Evolutionary conservation across 2,797 vertebrate genomes (phyloP), one percentile per base, ranked within the genome.

Genomic region (Molossus molossus): DNA sequence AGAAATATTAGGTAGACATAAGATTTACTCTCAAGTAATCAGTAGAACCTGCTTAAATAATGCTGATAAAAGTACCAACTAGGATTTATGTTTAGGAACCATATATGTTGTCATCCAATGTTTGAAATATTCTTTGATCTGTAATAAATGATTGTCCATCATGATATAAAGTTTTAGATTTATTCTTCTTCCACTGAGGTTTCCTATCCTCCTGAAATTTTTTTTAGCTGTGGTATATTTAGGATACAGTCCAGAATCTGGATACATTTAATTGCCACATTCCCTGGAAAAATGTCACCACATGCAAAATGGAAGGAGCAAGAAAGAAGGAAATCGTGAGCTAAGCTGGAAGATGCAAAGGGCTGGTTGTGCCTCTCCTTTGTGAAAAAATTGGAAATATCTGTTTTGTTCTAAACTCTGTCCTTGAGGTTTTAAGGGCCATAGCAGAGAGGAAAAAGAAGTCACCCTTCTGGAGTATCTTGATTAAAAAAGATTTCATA

Each of bases 71-170:
- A 55, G 21, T 62, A 17, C 53, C 50, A 33, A n/a, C 12, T 60
- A 80, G 37, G 67, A 84, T 65, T 85, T 82, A 57, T 79, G 50
- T 62, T 95, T 87, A 70, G 5, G 40, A 50, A 15, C 18, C 90
- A 60, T 65, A 70, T 73, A 69, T 70, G 25, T 23, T 53, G 15
- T 75, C 29, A 48, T 53, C 23, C 14, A 57, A 9, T 62, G 9
- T 92, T 67, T 87, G 69, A 90, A 83, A 69, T 87, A 37, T 53
- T 90, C 65, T 88, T 94, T 75, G 45, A 64, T 80, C 48, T 29
- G 3, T 79, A 79, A 86, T 84, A 64, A 33, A 58, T 29, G 79
- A 45, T 55, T 64, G 62, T 50, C 5, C 6, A 25, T 53, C 37
- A 58, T 65, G 18, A 60, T 72, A 25, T 65, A 69, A 90, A 23